Evolutionary conservation across 1,140 invertebrate species (phyloP), one percentile per base, ranked within the genome.

Genomic region (Heliconius eleuchia): DNA sequence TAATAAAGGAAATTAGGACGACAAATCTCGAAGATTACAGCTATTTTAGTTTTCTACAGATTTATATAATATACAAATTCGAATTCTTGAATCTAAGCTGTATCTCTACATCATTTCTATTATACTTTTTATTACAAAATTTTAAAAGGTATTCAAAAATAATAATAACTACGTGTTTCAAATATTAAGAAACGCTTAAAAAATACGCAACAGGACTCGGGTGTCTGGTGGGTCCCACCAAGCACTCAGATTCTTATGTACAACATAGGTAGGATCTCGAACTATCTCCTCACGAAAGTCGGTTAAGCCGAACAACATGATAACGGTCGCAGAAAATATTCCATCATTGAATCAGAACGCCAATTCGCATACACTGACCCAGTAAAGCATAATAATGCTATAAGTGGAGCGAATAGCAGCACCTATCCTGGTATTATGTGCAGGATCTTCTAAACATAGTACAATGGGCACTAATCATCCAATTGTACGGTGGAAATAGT

Each of bases 381-480:
- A 93, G 89, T 92, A 88, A 91, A 85, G 80, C 83, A 83, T 84
- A 87, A 88, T 91, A 91, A 92, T 89, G 86, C 84, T 83, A 86
- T 91, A 91, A 92, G 89, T 92, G 91, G 89, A 85, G 83, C 76
- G 86, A 89, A 90, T 91, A 85, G 89, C 85, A 87, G 88, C 89
- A 92, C 91, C 89, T 92, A 91, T 88, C 89, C 87, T 85, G 85
- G 81, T 87, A 89, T 89, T 88, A 90, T 85, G 80, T 83, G 91
- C 92, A 93, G 91, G 92, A 94, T 89, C 91, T 76, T 94, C 92
- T 93, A 93, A 93, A 92, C 91, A 92, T 94, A 93, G 92, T 88
- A 93, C 92, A 93, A 93, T 92, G 89, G 90, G 60, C 87, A 46
- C 86, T 89, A 86, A 94, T 93, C 91, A 94, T 93, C 90, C 92